These are phyloP conservation scores for Pangasius mekongensis DNA, from an alignment of 2,797 vertebrate species.

Conservation along the genomic window DNA sequence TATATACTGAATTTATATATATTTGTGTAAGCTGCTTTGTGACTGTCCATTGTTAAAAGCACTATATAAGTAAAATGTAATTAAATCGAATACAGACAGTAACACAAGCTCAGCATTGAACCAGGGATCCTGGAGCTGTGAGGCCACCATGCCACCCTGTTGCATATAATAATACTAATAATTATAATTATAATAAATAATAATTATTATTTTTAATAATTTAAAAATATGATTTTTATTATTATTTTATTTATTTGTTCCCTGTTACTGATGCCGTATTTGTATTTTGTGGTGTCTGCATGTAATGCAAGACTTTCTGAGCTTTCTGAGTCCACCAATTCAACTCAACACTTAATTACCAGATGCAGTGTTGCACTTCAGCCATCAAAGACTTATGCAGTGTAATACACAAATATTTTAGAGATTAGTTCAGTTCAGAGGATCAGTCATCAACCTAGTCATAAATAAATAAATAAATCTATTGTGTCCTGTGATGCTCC, in stretches of 20 bases:
- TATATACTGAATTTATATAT: no score
- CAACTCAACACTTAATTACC: not conserved
- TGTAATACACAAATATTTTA: not conserved
- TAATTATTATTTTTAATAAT: not conserved
- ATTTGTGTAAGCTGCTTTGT: no score
- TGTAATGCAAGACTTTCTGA: not conserved
- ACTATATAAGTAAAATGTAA: no score
- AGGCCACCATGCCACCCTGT: not conserved
- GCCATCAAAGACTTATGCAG: not conserved
- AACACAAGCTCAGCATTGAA: not conserved
- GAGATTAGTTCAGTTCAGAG: not conserved
- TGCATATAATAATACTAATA: not conserved
- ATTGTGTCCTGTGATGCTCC: not conserved
- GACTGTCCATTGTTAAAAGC: no score
- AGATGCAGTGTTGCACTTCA: not conserved
- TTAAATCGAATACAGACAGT: not conserved
- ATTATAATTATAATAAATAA: not conserved
- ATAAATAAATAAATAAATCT: not conserved
- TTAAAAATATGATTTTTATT: no score
- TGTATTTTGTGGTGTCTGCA: not conserved
- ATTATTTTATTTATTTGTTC: no score
- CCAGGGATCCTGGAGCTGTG: not conserved
- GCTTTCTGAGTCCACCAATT: not conserved
- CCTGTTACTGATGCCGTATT: not conserved
- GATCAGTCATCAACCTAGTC: not conserved